A percentile compares a stretch with the other conserved stretches of the same genome.
Conservation (phyloP, 2,888 invertebrate species). For the Eretmocerus hayati region DNA sequence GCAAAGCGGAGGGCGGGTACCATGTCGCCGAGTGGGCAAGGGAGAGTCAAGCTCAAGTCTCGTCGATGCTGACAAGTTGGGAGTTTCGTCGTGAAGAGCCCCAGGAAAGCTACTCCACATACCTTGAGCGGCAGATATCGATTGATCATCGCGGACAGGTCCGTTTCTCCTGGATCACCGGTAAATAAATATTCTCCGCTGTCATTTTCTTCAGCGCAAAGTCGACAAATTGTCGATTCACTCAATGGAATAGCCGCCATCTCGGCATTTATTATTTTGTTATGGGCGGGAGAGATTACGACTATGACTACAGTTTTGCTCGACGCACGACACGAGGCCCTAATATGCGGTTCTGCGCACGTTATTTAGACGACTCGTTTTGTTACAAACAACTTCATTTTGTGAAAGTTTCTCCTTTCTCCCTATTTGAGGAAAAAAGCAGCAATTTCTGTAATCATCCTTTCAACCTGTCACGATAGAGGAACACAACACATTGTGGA, state of each 20-base stretch:
- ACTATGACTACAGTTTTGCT: no score
- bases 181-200: constrained; percentile 62
- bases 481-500: no score
- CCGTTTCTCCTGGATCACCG: constrained; percentile 52
- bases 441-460: no score
- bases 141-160: constrained; percentile 62
- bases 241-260: constrained; percentile 49
- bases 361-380: no score
- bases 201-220: constrained; percentile 68
- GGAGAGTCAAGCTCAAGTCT: constrained; percentile 41
- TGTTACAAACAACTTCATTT: no score
- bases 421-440: no score
- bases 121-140: constrained; percentile 71
- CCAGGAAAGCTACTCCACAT: constrained; percentile 25
- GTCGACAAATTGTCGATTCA: constrained; percentile 66
- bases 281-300: no score
- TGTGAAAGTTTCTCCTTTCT: no score
- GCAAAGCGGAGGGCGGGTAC: constrained; percentile 35
- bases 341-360: no score
- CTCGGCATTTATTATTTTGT: constrained; percentile 3
- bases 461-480: no score
- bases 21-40: constrained; percentile 28
- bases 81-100: background rate
- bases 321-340: no score
- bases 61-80: no score